A percentile compares a stretch with the other conserved stretches of the same genome.
Evolutionary conservation across 2,797 vertebrate genomes (phyloP).

Genomic region (Parauchenoglanis ngamensis): DNA sequence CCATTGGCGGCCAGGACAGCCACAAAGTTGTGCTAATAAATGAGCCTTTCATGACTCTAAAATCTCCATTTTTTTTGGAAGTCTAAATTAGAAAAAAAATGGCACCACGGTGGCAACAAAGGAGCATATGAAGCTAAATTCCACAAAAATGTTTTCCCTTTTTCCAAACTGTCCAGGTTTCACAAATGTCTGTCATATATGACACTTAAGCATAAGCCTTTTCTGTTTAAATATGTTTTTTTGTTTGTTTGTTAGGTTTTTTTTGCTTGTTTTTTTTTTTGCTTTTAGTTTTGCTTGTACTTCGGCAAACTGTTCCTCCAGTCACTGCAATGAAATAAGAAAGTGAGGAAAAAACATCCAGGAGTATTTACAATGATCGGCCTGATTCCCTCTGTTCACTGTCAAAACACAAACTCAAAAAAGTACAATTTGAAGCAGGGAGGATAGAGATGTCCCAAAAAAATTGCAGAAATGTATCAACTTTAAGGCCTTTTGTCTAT

Average conservation of each 20-base stretch:
- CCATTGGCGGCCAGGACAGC: conserved; percentile 31
- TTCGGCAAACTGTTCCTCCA: conserved; percentile 44
- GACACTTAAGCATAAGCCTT: conserved; percentile 51
- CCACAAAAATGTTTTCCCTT: conserved; percentile 19
- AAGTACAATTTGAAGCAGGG: conserved; percentile 79
- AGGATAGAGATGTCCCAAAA: conserved; percentile 75
- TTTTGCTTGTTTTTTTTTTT: conserved; percentile 16
- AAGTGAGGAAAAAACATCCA: conserved; percentile 37
- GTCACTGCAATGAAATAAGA: conserved; percentile 39
- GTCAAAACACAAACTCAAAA: conserved; percentile 69
- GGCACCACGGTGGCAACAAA: conserved; percentile 12
- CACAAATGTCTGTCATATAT: conserved; percentile 59
- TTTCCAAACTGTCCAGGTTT: conserved; percentile 58
- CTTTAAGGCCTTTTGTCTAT: conserved; percentile 93
- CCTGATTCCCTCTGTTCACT: conserved; percentile 82
- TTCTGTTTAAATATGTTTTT: conserved; percentile 32
- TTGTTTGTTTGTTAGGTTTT: conserved; percentile 11
- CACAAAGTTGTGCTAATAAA: conserved; percentile 50
- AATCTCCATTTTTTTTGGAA: neutral
- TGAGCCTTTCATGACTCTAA: conserved; percentile 2
- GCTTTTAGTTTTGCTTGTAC: conserved; percentile 47
- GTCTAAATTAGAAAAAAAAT: conserved; percentile 30
- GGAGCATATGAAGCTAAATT: conserved; percentile 16
- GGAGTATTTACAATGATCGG: conserved; percentile 57
- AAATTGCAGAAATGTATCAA: conserved; percentile 62